Evolutionary conservation across 2,113 vertebrate species (phyloP), one percentile per base, ranked within the genome.

Genomic region (Martes martes): DNA sequence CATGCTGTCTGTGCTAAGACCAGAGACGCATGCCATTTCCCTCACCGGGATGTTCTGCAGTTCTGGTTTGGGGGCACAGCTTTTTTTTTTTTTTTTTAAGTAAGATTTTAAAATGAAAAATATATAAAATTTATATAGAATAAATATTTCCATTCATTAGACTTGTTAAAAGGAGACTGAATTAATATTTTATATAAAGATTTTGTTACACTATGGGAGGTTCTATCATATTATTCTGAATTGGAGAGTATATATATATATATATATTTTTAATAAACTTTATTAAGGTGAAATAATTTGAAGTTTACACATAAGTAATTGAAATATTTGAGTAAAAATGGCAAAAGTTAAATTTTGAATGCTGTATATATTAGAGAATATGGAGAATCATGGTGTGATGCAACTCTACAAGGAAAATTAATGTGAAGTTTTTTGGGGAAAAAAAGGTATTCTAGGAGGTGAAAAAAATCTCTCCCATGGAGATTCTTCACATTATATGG

Each of bases 251-350:
- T 98, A 98, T 98, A 99, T 99, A 98, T 98, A 99, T 99, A 98
- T 98, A 97, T 98, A 97, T 98, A 98, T 99, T 99, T 99, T 99
- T 98, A 99, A 99, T 99, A 99, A 99, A 99, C 98, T 99, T 98
- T 99, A 98, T 99, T 99, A 99, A 99, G 98, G 98, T 98, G 97
- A 99, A 98, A 98, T 98, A 98, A 98, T 98, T 98, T 99, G 98
- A 99, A 97, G 98, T 98, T 98, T 98, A 98, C 97, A 99, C 98
- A 96, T 97, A 98, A 98, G 95, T 99, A 98, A 98, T 97, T 98
- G 97, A 97, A 98, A 67, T 98, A 97, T 96, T 98, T 97, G 97
- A 98, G 85, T 97, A 52, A 42, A 55, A 65, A 90, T 97, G 95
- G 71, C 85, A 91, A 84, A 97, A 94, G 91, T 95, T 96, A 95